Evolutionary conservation across 2,888 invertebrate genomes (phyloP).

Genomic region (Megaustenia siamemsis): DNA sequence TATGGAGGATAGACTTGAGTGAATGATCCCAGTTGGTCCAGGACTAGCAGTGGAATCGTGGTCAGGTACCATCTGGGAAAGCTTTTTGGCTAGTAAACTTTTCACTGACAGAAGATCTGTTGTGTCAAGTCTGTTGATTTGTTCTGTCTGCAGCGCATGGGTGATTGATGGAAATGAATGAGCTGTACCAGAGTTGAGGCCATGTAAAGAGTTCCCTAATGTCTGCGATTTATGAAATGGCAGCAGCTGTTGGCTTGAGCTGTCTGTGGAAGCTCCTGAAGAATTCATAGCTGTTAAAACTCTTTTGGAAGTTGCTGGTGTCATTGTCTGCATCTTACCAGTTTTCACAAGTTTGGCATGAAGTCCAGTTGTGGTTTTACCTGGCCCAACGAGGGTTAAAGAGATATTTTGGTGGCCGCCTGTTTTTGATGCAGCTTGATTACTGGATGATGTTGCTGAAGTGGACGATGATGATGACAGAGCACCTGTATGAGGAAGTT

Average conservation of each 20-base stretch:
- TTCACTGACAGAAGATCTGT: conserved; percentile 81
- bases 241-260: neutral
- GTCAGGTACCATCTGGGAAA: conserved; percentile 57
- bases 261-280: neutral
- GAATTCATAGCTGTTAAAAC: neutral
- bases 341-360: conserved; percentile 17
- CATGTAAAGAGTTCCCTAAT: neutral
- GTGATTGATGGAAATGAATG: conserved; percentile 63
- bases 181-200: conserved; percentile 21
- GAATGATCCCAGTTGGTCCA: too few species aligned
- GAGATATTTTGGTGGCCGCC: conserved; percentile 14
- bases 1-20: too few species aligned
- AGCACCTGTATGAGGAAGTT: conserved; percentile 60
- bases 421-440: conserved; percentile 22
- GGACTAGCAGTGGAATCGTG: neutral
- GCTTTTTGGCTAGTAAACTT: conserved; percentile 94
- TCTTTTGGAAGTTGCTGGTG: neutral
- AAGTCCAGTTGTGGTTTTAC: conserved; percentile 15
- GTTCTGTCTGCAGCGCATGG: conserved; percentile 61
- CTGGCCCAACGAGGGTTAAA: neutral
- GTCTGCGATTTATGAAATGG: neutral
- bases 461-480: conserved; percentile 51
- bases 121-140: neutral
- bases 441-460: conserved; percentile 52
- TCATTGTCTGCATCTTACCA: neutral